phyloP scores from a whole-genome alignment of 1,140 invertebrate genomes.

The Hormaphis cornu region DNA sequence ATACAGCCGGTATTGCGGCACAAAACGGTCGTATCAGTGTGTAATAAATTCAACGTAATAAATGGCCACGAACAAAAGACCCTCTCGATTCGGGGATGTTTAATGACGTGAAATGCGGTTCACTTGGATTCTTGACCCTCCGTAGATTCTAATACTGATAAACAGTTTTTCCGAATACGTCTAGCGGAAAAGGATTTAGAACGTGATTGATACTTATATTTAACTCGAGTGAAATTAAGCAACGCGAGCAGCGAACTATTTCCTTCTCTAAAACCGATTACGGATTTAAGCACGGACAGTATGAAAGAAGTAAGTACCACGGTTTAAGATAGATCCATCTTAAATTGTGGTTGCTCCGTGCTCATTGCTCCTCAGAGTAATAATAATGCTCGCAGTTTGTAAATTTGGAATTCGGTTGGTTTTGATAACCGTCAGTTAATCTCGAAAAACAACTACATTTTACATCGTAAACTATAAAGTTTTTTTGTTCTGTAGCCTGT shows the following conservation, averaged over 20 bases:
- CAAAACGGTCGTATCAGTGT: background rate
- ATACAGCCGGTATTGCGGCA: too few species aligned
- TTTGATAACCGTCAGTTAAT: too few species aligned
- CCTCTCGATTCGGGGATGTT: background rate
- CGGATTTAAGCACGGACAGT: background rate
- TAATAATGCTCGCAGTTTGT: too few species aligned
- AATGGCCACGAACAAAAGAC: background rate
- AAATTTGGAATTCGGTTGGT: too few species aligned
- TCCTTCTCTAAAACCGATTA: background rate
- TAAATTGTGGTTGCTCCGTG: too few species aligned
- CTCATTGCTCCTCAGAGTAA: too few species aligned
- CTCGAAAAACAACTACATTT: too few species aligned
- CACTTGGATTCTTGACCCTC: background rate
- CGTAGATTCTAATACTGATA: background rate
- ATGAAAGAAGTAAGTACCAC: background rate
- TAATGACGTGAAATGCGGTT: slow-evolving; percentile 11
- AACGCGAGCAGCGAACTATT: background rate
- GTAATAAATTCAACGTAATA: background rate
- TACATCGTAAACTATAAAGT: too few species aligned
- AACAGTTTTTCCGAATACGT: background rate
- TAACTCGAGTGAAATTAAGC: background rate
- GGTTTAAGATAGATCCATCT: too few species aligned
- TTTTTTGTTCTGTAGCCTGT: too few species aligned
- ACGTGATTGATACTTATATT: slow-evolving; percentile 1
- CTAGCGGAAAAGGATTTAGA: background rate